Evolutionary conservation across 92 coral and sea anemone species (phyloP).

Genomic region (Paragorgia papillata): DNA sequence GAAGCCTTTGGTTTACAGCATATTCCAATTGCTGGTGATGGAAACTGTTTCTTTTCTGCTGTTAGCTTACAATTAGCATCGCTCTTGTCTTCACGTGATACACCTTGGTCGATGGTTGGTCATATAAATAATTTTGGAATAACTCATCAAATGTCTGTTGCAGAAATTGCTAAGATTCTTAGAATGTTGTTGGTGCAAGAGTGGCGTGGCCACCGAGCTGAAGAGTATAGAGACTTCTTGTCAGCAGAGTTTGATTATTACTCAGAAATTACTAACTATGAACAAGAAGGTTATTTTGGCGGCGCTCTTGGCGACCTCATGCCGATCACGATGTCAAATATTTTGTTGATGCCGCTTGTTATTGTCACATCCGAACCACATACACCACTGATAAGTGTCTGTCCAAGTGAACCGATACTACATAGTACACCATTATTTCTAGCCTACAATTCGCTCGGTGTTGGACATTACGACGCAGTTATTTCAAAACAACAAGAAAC

Average conservation of each 20-base stretch:
- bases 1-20: slow-evolving; percentile 37
- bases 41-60: slow-evolving; percentile 47
- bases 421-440: slow-evolving; percentile 6
- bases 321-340: slow-evolving; percentile 52
- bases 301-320: slow-evolving; percentile 54
- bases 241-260: slow-evolving; percentile 2
- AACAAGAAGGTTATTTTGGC: slow-evolving; percentile 19
- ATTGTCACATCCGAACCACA: slow-evolving; percentile 33
- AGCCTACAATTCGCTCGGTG: slow-evolving; percentile 44
- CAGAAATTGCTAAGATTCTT: slow-evolving; percentile 29
- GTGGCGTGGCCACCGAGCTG: slow-evolving; percentile 28
- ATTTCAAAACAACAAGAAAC: background rate
- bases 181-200: slow-evolving; percentile 34
- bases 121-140: slow-evolving; percentile 34
- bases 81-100: slow-evolving; percentile 5
- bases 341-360: slow-evolving; percentile 19
- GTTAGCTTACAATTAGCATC: slow-evolving; percentile 24
- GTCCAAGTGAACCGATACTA: slow-evolving; percentile 11
- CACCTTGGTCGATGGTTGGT: background rate
- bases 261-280: slow-evolving; percentile 20
- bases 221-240: slow-evolving; percentile 44
- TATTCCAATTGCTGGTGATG: slow-evolving; percentile 43
- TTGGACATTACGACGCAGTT: slow-evolving; percentile 46
- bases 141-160: slow-evolving; percentile 4
- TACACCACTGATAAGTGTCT: slow-evolving; percentile 34